A percentile compares a stretch with the other conserved stretches of the same genome.
Evolutionary conservation across 2,113 vertebrate species (phyloP).

Genomic region (Anser cygnoides): DNA sequence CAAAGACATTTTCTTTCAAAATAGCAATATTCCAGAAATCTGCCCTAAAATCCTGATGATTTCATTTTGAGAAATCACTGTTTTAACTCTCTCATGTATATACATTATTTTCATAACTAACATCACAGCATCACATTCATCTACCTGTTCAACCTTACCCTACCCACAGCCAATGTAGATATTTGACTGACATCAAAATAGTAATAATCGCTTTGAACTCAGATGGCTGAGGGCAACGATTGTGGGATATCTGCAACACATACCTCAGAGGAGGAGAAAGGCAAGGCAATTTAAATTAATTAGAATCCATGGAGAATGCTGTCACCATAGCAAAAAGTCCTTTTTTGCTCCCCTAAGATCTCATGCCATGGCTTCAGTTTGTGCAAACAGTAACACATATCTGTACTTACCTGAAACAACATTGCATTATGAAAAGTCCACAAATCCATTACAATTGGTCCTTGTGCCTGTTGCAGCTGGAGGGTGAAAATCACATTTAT

Average conservation of each 20-base stretch:
- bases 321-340: not conserved
- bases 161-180: not conserved
- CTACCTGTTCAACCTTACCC: not conserved
- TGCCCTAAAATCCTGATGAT: not conserved
- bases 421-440: not conserved
- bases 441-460: not conserved
- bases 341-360: fast-evolving
- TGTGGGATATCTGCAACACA: not conserved
- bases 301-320: not conserved
- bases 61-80: not conserved
- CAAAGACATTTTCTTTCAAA: not conserved
- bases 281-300: not conserved
- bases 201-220: not conserved
- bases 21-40: not conserved
- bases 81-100: not conserved
- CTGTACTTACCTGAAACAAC: not conserved
- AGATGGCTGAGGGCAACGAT: not conserved
- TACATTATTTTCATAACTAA: not conserved
- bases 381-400: fast-evolving
- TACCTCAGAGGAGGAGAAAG: not conserved
- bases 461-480: not conserved
- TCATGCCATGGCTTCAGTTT: fast-evolving
- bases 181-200: not conserved
- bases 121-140: not conserved
- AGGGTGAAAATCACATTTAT: not conserved